A percentile compares a stretch with the other conserved stretches of the same genome.
phyloP scores from a whole-genome alignment of 2,888 invertebrate genomes.

The Lissonota sp. region DNA sequence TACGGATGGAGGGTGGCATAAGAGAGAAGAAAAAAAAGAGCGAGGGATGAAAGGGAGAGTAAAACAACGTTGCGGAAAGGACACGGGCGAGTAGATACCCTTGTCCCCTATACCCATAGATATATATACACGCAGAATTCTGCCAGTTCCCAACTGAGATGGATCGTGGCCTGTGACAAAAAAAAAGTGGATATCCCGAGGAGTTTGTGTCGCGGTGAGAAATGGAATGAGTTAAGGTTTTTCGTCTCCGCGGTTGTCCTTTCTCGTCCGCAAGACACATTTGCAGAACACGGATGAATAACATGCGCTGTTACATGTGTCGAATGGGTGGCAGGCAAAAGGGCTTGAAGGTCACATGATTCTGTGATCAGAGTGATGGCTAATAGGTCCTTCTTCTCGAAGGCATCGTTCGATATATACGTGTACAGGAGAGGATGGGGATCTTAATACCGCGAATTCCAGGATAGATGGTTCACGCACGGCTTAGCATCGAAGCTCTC shows the following conservation, averaged over 20 bases:
- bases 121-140: neutral
- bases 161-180: neutral
- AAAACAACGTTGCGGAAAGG: conserved; percentile 47
- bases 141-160: neutral
- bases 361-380: too few relatives aligned
- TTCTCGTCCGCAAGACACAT: neutral
- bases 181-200: neutral
- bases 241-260: conserved; percentile 1
- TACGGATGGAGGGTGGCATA: neutral
- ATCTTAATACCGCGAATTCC: conserved; percentile 71
- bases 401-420: neutral
- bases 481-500: conserved; percentile 68
- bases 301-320: neutral
- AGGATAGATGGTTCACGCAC: conserved; percentile 74
- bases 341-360: too few relatives aligned
- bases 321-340: too few relatives aligned
- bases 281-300: too few relatives aligned
- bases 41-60: conserved; percentile 10
- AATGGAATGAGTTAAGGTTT: conserved; percentile 19
- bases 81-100: conserved; percentile 32
- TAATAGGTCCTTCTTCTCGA: too few relatives aligned
- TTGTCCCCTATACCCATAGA: neutral
- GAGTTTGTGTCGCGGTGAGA: neutral
- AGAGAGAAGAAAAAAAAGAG: conserved; percentile 34
- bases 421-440: conserved; percentile 52